A percentile compares a stretch with the other conserved stretches of the same genome.
Conservation (phyloP, 2,797 vertebrate species). For the Sus cebifrons region DNA sequence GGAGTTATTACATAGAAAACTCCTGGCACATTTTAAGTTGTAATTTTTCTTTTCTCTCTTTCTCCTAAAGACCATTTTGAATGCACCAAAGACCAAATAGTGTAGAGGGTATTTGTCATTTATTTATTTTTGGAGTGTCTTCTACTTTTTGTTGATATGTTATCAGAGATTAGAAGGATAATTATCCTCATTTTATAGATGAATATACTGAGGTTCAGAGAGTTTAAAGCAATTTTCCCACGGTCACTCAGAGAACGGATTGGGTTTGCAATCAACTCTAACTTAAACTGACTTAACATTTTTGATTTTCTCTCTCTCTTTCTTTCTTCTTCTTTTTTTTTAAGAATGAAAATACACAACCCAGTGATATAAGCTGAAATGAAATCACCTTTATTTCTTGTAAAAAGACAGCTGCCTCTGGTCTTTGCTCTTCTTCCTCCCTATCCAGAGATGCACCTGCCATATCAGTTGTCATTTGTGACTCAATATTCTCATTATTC, state of each 20-base stretch:
- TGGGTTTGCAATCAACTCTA: neutral
- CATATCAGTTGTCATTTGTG: neutral
- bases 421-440: neutral
- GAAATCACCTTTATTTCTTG: conserved; percentile 55
- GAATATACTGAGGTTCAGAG: conserved; percentile 18
- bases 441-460: neutral
- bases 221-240: conserved; percentile 63
- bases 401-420: neutral
- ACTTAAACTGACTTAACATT: conserved; percentile 17
- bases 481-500: neutral
- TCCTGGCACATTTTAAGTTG: neutral
- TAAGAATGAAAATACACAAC: conserved; percentile 51
- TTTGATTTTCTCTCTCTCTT: conserved; percentile 35
- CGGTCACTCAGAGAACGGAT: neutral
- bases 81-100: neutral
- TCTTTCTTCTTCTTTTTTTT: conserved; percentile 53
- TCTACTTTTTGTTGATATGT: neutral
- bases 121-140: neutral
- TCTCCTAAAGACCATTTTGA: neutral
- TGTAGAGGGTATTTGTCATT: neutral
- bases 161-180: neutral
- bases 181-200: neutral
- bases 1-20: neutral
- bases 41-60: neutral
- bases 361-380: neutral